A percentile compares a stretch with the other conserved stretches of the same genome.
Evolutionary conservation across 2,888 invertebrate genomes (phyloP).

Genomic region (Cosmorhoe ocellata): DNA sequence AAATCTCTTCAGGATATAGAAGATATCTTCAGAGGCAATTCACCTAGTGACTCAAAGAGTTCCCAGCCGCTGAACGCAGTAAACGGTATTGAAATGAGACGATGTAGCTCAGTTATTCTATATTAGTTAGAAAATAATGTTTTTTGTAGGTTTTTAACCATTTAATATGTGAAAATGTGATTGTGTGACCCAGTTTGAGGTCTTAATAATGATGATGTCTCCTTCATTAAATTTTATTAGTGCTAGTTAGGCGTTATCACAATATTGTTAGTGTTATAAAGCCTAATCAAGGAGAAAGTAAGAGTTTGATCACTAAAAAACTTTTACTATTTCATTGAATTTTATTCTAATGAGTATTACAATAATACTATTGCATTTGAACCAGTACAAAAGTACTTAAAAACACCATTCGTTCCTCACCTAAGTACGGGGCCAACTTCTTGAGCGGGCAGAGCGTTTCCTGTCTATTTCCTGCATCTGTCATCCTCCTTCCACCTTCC

Average conservation of each 20-base stretch:
- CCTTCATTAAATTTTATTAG: no score
- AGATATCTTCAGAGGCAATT: constrained; percentile 69
- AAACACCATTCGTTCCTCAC: constrained; percentile 28
- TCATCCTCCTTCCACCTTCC: constrained; percentile 70
- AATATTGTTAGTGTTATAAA: no score
- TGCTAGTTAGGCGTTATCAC: no score
- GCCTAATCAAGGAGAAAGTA: no score
- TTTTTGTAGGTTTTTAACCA: constrained; percentile 32
- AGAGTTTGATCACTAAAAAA: no score
- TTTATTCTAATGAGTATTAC: no score
- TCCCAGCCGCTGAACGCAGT: constrained; percentile 53
- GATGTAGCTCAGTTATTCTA: constrained; percentile 67
- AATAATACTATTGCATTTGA: background rate
- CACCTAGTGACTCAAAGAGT: constrained; percentile 49
- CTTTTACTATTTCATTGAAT: no score
- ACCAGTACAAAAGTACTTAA: constrained; percentile 25
- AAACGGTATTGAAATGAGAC: constrained; percentile 47
- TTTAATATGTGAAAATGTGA: constrained; percentile 26
- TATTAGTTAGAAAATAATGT: constrained; percentile 46
- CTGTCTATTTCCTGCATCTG: constrained; percentile 33
- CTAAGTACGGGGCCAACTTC: constrained; percentile 49
- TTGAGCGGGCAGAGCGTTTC: constrained; percentile 56
- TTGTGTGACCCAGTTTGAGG: no score
- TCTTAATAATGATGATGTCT: no score
- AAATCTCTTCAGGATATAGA: constrained; percentile 86